phyloP scores from a whole-genome alignment of 2,888 invertebrate genomes.

The Baccha elongata region DNA sequence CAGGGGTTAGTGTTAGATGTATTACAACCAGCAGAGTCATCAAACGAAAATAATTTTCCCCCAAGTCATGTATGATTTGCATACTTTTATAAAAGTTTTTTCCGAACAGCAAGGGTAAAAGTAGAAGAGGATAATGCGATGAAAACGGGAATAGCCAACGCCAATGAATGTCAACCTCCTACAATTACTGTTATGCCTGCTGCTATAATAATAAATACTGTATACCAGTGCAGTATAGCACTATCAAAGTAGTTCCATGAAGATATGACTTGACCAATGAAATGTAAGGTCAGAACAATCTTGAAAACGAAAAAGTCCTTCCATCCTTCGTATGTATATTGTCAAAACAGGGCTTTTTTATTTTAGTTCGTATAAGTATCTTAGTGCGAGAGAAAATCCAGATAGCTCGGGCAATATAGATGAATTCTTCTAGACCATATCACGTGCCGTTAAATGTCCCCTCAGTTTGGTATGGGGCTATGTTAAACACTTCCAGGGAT shows the following conservation, averaged over 20 bases:
- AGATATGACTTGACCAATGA: constrained; percentile 66
- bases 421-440: too few species aligned
- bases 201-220: constrained; percentile 62
- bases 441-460: too few species aligned
- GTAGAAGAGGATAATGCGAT: too few species aligned
- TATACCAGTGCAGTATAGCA: constrained; percentile 19
- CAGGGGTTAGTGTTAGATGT: neutral
- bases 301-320: constrained; percentile 41
- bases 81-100: constrained; percentile 65
- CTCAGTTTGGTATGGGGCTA: too few species aligned
- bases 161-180: constrained; percentile 38
- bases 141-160: constrained; percentile 32
- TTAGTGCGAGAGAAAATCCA: too few species aligned
- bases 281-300: constrained; percentile 17
- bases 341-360: too few species aligned
- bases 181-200: constrained; percentile 18
- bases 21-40: constrained; percentile 41
- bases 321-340: too few species aligned
- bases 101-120: neutral
- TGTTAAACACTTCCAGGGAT: too few species aligned
- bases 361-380: too few species aligned
- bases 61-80: constrained; percentile 69
- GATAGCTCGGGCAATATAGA: too few species aligned
- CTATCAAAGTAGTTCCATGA: constrained; percentile 36
- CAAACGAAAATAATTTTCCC: constrained; percentile 65